A percentile compares a stretch with the other conserved stretches of the same genome.
Evolutionary conservation across 2,888 invertebrate genomes (phyloP).

Genomic region (Perizoma affinitatum): DNA sequence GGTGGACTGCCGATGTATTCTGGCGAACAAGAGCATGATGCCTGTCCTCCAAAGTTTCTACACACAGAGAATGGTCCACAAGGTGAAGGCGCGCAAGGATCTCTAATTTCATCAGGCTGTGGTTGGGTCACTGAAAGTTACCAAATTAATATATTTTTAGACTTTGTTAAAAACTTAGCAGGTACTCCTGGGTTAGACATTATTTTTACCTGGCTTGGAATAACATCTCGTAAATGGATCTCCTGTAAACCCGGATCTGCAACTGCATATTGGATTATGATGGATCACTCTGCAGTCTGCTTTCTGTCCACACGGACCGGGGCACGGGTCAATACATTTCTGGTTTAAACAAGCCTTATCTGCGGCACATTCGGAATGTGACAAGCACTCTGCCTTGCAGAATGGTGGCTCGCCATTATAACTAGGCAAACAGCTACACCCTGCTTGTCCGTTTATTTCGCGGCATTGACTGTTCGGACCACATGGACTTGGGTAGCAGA

Average conservation of each 20-base stretch:
- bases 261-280: conserved; percentile 89
- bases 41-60: conserved; percentile 78
- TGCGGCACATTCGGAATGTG: conserved; percentile 86
- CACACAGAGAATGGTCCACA: conserved; percentile 87
- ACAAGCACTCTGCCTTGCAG: conserved; percentile 88
- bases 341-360: conserved; percentile 87
- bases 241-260: conserved; percentile 84
- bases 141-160: conserved; percentile 11
- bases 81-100: conserved; percentile 87
- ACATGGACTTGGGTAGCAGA: conserved; percentile 85
- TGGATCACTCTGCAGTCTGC: conserved; percentile 88
- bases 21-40: conserved; percentile 85
- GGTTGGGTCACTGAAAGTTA: conserved; percentile 61
- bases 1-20: conserved; percentile 87
- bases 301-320: conserved; percentile 88
- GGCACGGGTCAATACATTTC: conserved; percentile 89
- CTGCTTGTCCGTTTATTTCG: conserved; percentile 83
- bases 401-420: conserved; percentile 88
- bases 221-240: conserved; percentile 88
- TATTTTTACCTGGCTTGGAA: conserved; percentile 72
- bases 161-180: background rate
- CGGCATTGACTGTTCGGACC: conserved; percentile 86
- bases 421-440: conserved; percentile 88
- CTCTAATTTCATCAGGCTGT: conserved; percentile 64
- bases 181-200: background rate